phyloP scores from a whole-genome alignment of 2,888 invertebrate species.

The Oscheius myriophilus region DNA sequence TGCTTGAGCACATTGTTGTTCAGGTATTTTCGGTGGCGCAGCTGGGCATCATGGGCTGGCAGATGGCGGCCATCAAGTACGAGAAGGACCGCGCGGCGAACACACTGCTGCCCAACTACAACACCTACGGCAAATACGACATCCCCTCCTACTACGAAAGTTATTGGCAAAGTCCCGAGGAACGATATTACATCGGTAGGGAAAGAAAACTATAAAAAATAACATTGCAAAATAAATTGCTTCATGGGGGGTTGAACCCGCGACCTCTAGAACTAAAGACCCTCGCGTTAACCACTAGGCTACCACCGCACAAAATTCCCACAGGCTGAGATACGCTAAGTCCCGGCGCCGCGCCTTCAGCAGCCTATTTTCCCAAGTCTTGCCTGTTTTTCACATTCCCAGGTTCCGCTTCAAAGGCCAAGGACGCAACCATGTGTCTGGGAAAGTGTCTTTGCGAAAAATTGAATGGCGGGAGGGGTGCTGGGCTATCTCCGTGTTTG shows the following conservation, averaged over 20 bases:
- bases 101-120: slow-evolving; percentile 68
- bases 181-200: slow-evolving; percentile 59
- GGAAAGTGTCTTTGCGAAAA: too few relatives aligned
- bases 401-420: too few relatives aligned
- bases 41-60: slow-evolving; percentile 70
- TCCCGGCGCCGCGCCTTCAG: too few relatives aligned
- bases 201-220: neutral
- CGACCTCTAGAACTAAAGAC: too few relatives aligned
- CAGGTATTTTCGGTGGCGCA: slow-evolving; percentile 67
- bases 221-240: neutral
- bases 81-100: slow-evolving; percentile 69
- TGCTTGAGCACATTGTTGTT: slow-evolving; percentile 11
- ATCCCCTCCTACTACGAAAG: slow-evolving; percentile 68
- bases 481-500: slow-evolving; percentile 14
- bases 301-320: too few relatives aligned
- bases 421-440: too few relatives aligned
- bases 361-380: too few relatives aligned
- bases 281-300: too few relatives aligned
- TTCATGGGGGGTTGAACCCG: neutral
- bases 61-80: slow-evolving; percentile 70
- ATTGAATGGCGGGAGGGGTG: slow-evolving; percentile 2
- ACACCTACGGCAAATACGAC: slow-evolving; percentile 68
- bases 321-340: too few relatives aligned
- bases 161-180: slow-evolving; percentile 68
- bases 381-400: too few relatives aligned